Evolutionary conservation across 2,113 vertebrate genomes (phyloP).

Genomic region (Rutilus rutilus): DNA sequence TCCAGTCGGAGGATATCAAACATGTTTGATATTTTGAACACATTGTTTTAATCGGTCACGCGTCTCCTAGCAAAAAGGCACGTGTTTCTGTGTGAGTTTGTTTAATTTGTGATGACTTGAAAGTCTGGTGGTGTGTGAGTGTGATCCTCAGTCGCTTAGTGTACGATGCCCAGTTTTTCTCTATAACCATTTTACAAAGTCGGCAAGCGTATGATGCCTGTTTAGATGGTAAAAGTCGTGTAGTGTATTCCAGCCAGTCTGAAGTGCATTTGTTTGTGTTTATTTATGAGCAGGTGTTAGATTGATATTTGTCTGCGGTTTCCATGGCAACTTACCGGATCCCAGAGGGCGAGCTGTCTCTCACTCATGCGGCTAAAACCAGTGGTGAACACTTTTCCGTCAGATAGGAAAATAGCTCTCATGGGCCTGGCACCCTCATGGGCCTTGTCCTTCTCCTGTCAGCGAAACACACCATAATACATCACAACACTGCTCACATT

Average conservation of each 20-base stretch:
- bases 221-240: no score
- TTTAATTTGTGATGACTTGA: no score
- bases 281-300: background rate
- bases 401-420: constrained; percentile 91
- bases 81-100: no score
- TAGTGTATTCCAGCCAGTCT: background rate
- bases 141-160: no score
- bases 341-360: constrained; percentile 93
- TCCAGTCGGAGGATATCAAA: no score
- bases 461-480: constrained; percentile 23
- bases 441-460: constrained; percentile 94
- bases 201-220: no score
- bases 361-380: constrained; percentile 99
- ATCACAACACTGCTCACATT: background rate
- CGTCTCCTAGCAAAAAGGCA: no score
- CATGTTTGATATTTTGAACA: no score
- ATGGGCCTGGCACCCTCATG: constrained; percentile 94
- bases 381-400: constrained; percentile 93
- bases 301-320: background rate
- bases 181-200: no score
- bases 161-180: no score
- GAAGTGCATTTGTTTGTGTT: background rate
- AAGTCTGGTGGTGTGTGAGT: no score
- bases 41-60: no score
- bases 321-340: constrained; percentile 74